Percentiles rank a stretch among this genome's conserved stretches.
Evolutionary conservation across 2,888 invertebrate genomes (phyloP).

Genomic region (Phasia obesa): DNA sequence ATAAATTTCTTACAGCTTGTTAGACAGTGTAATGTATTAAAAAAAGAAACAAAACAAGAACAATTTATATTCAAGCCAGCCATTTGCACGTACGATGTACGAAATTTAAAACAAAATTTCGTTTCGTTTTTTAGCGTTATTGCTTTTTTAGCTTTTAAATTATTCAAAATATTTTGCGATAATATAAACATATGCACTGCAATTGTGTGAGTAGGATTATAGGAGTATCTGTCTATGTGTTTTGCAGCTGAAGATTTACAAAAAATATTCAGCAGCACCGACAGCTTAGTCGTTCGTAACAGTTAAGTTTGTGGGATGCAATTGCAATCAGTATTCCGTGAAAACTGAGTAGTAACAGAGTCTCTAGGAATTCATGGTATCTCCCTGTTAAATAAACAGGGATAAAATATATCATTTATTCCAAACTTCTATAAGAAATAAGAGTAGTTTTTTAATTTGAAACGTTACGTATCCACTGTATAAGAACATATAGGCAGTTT

Average conservation of each 20-base stretch:
- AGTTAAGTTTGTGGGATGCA: too few species aligned
- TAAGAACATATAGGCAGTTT: too few species aligned
- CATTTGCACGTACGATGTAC: slow-evolving; percentile 64
- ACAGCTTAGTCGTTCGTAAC: not conserved
- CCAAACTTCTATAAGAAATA: too few species aligned
- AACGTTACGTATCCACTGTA: too few species aligned
- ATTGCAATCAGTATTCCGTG: too few species aligned
- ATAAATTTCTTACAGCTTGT: slow-evolving; percentile 50
- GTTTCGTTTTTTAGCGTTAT: slow-evolving; percentile 67
- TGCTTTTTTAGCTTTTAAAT: slow-evolving; percentile 69
- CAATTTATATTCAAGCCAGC: slow-evolving; percentile 62
- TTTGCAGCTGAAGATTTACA: not conserved
- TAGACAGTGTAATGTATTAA: slow-evolving; percentile 56
- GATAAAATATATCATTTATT: too few species aligned
- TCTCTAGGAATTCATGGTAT: too few species aligned
- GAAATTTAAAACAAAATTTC: slow-evolving; percentile 61
- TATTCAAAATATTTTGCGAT: slow-evolving; percentile 69
- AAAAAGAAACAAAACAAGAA: slow-evolving; percentile 27
- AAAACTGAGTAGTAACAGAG: too few species aligned
- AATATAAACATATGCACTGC: slow-evolving; percentile 18
- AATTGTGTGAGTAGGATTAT: not conserved
- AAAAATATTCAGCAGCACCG: not conserved
- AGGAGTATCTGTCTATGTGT: not conserved
- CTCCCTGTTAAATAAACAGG: too few species aligned
- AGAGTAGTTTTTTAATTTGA: too few species aligned